Percentiles rank a stretch among this genome's conserved stretches.
phyloP scores from a whole-genome alignment of 2,888 invertebrate species.

The Geophilus truncorum region DNA sequence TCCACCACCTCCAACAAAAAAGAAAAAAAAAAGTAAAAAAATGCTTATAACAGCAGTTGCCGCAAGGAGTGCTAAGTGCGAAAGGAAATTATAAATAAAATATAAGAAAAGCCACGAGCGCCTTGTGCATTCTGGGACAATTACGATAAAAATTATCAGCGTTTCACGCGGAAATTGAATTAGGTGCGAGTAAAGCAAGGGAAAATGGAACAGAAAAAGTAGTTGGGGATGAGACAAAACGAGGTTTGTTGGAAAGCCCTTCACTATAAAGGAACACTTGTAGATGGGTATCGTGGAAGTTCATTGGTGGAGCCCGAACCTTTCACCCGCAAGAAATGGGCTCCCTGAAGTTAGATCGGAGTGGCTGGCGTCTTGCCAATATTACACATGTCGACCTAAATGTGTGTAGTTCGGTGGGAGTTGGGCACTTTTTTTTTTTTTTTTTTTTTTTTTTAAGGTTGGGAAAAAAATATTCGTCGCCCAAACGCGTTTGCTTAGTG shows the following conservation, averaged over 20 bases:
- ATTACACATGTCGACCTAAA: background rate
- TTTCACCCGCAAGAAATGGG: conserved; percentile 9
- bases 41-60: background rate
- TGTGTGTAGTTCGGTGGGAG: background rate
- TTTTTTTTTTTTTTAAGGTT: too few relatives aligned
- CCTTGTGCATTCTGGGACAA: too few relatives aligned
- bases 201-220: background rate
- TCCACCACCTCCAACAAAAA: background rate
- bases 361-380: background rate
- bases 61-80: background rate
- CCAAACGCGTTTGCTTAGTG: background rate
- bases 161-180: background rate
- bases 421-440: background rate
- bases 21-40: background rate
- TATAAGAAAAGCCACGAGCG: background rate
- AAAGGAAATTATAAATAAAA: background rate
- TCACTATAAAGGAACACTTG: background rate
- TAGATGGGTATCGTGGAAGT: background rate
- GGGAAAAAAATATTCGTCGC: background rate
- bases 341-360: background rate
- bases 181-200: background rate
- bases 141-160: background rate
- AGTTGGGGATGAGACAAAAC: background rate
- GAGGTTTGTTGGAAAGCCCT: background rate
- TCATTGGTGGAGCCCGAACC: background rate